phyloP scores from a whole-genome alignment of 2,888 invertebrate species.

The Scotopteryx bipunctaria region DNA sequence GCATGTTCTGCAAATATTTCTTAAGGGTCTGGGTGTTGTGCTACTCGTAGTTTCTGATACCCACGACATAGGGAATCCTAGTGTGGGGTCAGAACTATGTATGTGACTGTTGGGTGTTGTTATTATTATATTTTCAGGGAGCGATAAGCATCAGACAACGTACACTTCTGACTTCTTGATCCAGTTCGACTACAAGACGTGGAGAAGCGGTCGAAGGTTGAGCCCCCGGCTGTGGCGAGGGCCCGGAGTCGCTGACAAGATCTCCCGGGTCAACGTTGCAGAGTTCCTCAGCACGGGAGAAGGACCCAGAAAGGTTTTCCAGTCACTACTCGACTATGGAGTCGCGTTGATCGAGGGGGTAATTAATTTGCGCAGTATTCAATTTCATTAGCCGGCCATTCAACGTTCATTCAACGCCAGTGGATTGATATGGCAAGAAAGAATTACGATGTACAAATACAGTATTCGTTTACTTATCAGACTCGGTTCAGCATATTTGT shows the following conservation, averaged over 20 bases:
- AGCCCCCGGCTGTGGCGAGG: slow-evolving; percentile 77
- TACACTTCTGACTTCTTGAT: slow-evolving; percentile 76
- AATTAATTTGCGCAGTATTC: slow-evolving; percentile 31
- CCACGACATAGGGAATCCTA: not conserved
- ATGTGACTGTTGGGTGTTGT: no score
- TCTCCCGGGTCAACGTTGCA: slow-evolving; percentile 64
- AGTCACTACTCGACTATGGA: slow-evolving; percentile 79
- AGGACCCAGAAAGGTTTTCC: slow-evolving; percentile 72
- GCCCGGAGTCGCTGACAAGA: slow-evolving; percentile 59
- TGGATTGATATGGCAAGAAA: no score
- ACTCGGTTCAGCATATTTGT: no score
- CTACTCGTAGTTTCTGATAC: no score
- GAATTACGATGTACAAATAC: no score
- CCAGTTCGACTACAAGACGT: slow-evolving; percentile 59
- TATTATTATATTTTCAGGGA: slow-evolving; percentile 80
- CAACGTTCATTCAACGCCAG: no score
- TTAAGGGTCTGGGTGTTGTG: no score
- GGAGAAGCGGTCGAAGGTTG: slow-evolving; percentile 56
- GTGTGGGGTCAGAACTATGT: no score
- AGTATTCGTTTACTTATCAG: no score
- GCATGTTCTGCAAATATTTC: no score
- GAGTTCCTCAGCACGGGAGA: slow-evolving; percentile 73
- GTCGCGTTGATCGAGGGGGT: slow-evolving; percentile 72
- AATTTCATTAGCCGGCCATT: slow-evolving; percentile 29
- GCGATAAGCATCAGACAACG: slow-evolving; percentile 80